Conservation (phyloP, 2,888 invertebrate genomes). For the Ecliptopera silaceata region DNA sequence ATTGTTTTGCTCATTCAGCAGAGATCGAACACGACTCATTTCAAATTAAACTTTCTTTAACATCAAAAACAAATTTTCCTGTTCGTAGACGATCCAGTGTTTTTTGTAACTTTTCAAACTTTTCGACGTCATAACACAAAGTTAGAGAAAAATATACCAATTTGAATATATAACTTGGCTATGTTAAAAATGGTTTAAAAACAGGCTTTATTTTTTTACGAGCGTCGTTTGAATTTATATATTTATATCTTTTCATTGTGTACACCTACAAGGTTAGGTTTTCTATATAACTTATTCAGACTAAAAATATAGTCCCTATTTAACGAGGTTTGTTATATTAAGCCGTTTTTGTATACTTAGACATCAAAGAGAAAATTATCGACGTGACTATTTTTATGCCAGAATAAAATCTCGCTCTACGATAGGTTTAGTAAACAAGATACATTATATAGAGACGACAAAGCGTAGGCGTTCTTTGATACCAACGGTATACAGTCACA, state of each 20-base stretch:
- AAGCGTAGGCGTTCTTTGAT: constrained; percentile 17
- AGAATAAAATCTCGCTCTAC: constrained; percentile 3
- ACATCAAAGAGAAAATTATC: background rate
- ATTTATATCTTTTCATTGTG: too few relatives aligned
- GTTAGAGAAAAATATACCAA: too few relatives aligned
- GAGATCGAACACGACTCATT: background rate
- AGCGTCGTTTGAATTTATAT: too few relatives aligned
- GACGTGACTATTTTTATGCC: constrained; percentile 8
- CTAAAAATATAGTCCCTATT: too few relatives aligned
- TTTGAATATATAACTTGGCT: too few relatives aligned
- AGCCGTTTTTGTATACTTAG: too few relatives aligned
- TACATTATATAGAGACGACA: constrained; percentile 10
- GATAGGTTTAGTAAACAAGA: constrained; percentile 18
- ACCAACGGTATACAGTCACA: constrained; percentile 20
- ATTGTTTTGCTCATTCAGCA: too few relatives aligned
- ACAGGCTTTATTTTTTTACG: too few relatives aligned
- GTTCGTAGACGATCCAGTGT: background rate
- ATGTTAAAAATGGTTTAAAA: too few relatives aligned
- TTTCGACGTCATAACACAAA: background rate
- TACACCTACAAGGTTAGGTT: too few relatives aligned
- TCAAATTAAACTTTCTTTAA: background rate
- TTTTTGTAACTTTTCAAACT: background rate
- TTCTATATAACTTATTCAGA: too few relatives aligned
- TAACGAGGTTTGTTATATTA: too few relatives aligned
- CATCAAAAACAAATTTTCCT: background rate